Base-by-base conservation (phyloP, 2,888 invertebrate genomes). In the Stenolophus ochropezus region DNA sequence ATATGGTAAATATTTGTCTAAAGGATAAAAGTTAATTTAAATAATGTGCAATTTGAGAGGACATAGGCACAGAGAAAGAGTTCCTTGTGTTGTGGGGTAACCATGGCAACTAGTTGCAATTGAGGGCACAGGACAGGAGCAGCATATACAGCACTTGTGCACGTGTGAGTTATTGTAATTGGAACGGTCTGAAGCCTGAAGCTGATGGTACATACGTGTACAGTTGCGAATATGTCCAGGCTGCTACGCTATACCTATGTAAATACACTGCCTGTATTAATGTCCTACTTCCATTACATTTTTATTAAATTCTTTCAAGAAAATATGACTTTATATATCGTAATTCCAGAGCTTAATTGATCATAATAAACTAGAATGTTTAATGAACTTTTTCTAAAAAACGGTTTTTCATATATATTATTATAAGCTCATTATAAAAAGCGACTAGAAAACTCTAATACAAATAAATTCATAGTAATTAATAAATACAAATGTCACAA, bases 81-180 rank as follows among this genome's bases (percentile, higher is more conserved):
- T 8, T 8, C 3, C 8, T 8, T 33, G 5, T 33, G 3, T 33
- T 33, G 33, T 33, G 5, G 33, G 6, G 33, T 33, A 33, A 33
- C 33, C 33, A 33, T 8, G 33, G 33, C 33, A 33, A 33, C 33
- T 33, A 33, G 33, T 33, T 33, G 33, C 33, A 33, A 33, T 33
- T 33, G 33, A 33, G 33, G 33, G 8, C 33, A 8, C 33, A 5
- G 8, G 5, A 3, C 33, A 33, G 8, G 1, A 16, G 49, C 49
- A 16, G 49, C 49, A 14, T 49, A 16, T 16, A 49, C 18, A 16
- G 53, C 53, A 53, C 53, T 53, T 53, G 53, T 53, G 53, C 53
- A 53, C 53, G 53, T 53, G 53, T 53, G 53, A 53, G 53, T 53
- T 53, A 53, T 53, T 53, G 53, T 53, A 53, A 53, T 53, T 53